Evolutionary conservation across 2,797 vertebrate genomes (phyloP).

Genomic region (Falco concolor): DNA sequence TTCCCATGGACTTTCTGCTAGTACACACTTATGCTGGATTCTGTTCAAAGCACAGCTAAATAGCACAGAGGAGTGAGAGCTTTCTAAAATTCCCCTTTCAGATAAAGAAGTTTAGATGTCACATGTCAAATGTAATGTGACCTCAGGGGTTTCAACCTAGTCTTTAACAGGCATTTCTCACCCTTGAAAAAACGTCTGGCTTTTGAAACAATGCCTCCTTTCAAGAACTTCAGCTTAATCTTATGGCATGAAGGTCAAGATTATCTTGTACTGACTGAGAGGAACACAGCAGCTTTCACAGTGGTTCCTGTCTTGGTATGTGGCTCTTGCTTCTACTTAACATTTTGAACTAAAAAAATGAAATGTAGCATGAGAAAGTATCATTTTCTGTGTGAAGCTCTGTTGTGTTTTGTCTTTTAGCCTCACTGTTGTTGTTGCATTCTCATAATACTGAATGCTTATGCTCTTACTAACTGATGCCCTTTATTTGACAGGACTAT

Average conservation of each 20-base stretch:
- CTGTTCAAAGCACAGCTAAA: constrained; percentile 19
- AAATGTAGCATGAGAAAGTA: neutral
- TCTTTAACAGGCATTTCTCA: constrained; percentile 5
- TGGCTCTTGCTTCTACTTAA: neutral
- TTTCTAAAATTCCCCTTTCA: constrained; percentile 3
- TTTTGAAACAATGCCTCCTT: constrained; percentile 47
- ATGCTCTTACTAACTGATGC: neutral
- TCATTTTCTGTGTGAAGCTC: neutral
- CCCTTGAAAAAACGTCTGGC: neutral
- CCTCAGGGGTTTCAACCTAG: neutral
- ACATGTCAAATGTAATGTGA: neutral
- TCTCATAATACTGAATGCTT: neutral
- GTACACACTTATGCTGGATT: neutral
- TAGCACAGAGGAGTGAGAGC: neutral
- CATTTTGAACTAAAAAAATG: neutral
- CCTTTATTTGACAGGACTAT: neutral
- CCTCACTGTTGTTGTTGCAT: rapidly evolving
- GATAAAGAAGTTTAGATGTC: constrained; percentile 33
- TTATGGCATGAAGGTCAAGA: neutral
- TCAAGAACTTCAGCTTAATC: constrained; percentile 4
- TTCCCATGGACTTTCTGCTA: neutral
- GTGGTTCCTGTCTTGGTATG: neutral
- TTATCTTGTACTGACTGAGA: neutral
- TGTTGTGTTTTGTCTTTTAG: neutral
- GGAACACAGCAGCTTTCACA: neutral